phyloP scores from a whole-genome alignment of 2,113 vertebrate genomes.

The Gobiocypris rarus region DNA sequence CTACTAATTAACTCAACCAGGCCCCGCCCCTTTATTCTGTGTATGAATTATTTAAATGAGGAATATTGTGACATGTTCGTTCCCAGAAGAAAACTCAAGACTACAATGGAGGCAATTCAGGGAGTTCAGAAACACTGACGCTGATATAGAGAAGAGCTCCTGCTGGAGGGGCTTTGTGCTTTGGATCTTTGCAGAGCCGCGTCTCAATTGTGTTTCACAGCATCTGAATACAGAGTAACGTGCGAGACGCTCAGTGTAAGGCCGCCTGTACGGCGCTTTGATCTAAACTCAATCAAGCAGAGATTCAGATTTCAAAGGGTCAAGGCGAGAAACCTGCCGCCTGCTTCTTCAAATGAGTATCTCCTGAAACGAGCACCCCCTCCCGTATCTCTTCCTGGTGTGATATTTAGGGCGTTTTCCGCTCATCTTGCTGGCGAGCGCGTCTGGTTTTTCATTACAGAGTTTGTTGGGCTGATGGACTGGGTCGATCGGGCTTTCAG shows the following conservation, averaged over 20 bases:
- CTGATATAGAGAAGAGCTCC: too few relatives aligned
- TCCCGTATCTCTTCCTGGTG: neutral
- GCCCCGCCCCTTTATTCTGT: too few relatives aligned
- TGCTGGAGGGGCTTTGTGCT: too few relatives aligned
- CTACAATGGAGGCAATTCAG: too few relatives aligned
- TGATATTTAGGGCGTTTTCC: neutral
- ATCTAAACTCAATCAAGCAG: constrained; percentile 43
- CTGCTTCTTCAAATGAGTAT: neutral
- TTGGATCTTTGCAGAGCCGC: neutral
- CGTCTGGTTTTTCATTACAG: neutral
- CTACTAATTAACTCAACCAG: too few relatives aligned
- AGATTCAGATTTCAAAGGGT: constrained; percentile 40
- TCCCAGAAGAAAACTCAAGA: too few relatives aligned
- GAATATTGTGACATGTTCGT: too few relatives aligned
- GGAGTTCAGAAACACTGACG: too few relatives aligned
- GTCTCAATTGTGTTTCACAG: constrained; percentile 20
- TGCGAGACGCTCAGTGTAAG: neutral
- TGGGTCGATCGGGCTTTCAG: constrained; percentile 25
- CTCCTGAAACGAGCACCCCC: neutral
- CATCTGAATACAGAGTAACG: neutral
- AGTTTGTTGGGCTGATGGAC: constrained; percentile 13
- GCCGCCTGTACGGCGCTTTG: constrained; percentile 20
- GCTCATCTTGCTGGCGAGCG: neutral
- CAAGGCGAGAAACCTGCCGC: constrained; percentile 22
- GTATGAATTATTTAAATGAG: too few relatives aligned